phyloP scores from a whole-genome alignment of 2,113 vertebrate species.

The Oncorhynchus keta region DNA sequence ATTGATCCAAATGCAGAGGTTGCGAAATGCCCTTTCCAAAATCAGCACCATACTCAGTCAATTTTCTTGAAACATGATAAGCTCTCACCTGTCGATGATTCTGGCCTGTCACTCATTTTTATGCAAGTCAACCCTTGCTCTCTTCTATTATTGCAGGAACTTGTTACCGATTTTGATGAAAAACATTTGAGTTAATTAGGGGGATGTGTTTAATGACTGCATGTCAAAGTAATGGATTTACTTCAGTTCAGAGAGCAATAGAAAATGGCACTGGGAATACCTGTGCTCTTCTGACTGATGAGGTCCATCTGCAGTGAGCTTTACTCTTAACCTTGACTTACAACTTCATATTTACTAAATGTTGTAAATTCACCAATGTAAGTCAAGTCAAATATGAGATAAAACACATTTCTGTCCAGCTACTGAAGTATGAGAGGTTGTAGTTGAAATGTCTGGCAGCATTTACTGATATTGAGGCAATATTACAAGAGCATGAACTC shows the following conservation, averaged over 20 bases:
- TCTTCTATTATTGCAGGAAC: constrained; percentile 55
- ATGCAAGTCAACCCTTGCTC: constrained; percentile 53
- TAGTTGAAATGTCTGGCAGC: too few relatives aligned
- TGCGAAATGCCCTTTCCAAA: constrained; percentile 48
- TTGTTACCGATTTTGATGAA: constrained; percentile 67
- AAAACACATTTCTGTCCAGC: too few relatives aligned
- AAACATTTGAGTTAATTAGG: constrained; percentile 75
- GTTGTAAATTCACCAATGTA: constrained; percentile 3
- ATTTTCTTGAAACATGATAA: constrained; percentile 47
- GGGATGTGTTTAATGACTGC: constrained; percentile 69
- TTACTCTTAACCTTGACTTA: constrained; percentile 32
- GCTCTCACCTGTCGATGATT: constrained; percentile 61
- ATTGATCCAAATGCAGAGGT: constrained; percentile 6
- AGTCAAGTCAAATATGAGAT: too few relatives aligned
- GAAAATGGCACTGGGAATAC: constrained; percentile 40
- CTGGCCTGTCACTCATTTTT: constrained; percentile 47
- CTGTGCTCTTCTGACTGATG: constrained; percentile 22
- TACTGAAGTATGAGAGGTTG: too few relatives aligned
- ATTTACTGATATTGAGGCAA: too few relatives aligned
- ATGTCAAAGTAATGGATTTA: constrained; percentile 41
- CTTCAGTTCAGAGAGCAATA: constrained; percentile 42
- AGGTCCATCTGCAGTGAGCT: constrained; percentile 12
- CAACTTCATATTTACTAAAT: constrained; percentile 13
- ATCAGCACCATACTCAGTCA: constrained; percentile 43
- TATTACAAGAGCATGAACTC: too few relatives aligned